These are phyloP conservation scores for Pyrgilauda ruficollis DNA, from an alignment of 2,113 vertebrate genomes.

Conservation along the genomic window DNA sequence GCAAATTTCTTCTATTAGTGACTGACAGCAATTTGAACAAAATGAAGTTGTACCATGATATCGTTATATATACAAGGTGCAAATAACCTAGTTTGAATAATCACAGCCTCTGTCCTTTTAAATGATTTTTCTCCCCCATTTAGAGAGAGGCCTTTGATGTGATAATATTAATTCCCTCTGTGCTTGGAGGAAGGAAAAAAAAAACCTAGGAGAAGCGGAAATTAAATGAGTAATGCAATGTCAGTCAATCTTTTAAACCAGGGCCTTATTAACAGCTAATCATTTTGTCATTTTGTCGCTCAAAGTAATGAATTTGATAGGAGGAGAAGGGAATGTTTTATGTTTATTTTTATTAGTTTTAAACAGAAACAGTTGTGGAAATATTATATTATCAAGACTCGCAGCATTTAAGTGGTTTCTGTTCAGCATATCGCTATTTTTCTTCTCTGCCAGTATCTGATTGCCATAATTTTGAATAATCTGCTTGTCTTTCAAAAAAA, in stretches of 20 bases:
- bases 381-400: slow-evolving; percentile 71
- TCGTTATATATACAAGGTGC: slow-evolving; percentile 84
- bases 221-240: slow-evolving; percentile 93
- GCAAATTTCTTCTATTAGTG: slow-evolving; percentile 93
- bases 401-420: slow-evolving; percentile 73
- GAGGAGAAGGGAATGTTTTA: slow-evolving; percentile 72
- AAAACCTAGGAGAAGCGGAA: slow-evolving; percentile 86
- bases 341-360: slow-evolving; percentile 83
- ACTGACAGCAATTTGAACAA: slow-evolving; percentile 93
- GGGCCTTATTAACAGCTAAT: slow-evolving; percentile 93
- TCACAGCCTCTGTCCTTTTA: slow-evolving; percentile 94
- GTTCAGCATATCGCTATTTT: slow-evolving; percentile 60
- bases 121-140: slow-evolving; percentile 92
- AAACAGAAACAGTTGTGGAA: slow-evolving; percentile 82
- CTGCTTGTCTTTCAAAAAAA: slow-evolving; percentile 62
- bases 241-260: slow-evolving; percentile 90
- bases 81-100: slow-evolving; percentile 97
- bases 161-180: slow-evolving; percentile 93
- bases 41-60: slow-evolving; percentile 93
- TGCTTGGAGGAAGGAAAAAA: slow-evolving; percentile 74
- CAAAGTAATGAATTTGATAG: slow-evolving; percentile 84
- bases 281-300: slow-evolving; percentile 88
- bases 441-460: slow-evolving; percentile 65
- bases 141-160: slow-evolving; percentile 92
- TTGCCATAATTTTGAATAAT: slow-evolving; percentile 74